Evolutionary conservation across 1,140 invertebrate species (phyloP).

Genomic region (Diachasmimorpha longicaudata): DNA sequence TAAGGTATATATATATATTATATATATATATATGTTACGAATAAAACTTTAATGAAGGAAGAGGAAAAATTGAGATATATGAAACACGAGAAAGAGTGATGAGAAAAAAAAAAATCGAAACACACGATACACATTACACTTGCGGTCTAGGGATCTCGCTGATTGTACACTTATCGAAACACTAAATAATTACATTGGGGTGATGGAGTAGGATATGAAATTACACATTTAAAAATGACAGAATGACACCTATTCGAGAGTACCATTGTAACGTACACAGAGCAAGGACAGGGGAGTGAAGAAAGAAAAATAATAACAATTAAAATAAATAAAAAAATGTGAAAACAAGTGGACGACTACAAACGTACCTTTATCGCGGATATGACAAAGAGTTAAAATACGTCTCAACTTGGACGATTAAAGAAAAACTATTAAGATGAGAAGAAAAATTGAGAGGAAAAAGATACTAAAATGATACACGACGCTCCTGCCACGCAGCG

Average conservation of each 20-base stretch:
- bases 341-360: slow-evolving; percentile 42
- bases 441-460: slow-evolving; percentile 24
- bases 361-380: slow-evolving; percentile 42
- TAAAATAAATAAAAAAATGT: slow-evolving; percentile 2
- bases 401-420: slow-evolving; percentile 17
- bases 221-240: neutral
- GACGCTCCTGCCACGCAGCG: slow-evolving; percentile 58
- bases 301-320: neutral
- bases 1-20: slow-evolving; percentile 45
- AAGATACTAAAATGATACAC: slow-evolving; percentile 39
- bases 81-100: neutral
- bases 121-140: slow-evolving; percentile 1
- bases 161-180: slow-evolving; percentile 7
- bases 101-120: neutral
- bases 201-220: neutral
- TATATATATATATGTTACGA: slow-evolving; percentile 23
- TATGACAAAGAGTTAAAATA: slow-evolving; percentile 4
- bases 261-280: slow-evolving; percentile 9
- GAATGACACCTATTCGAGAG: neutral
- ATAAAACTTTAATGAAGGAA: slow-evolving; percentile 10
- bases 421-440: neutral
- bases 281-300: neutral
- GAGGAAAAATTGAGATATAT: slow-evolving; percentile 11
- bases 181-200: neutral
- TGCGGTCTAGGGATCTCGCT: slow-evolving; percentile 22